Evolutionary conservation across 2,797 vertebrate species (phyloP), one percentile per base, ranked within the genome.

Genomic region (Molossus molossus): DNA sequence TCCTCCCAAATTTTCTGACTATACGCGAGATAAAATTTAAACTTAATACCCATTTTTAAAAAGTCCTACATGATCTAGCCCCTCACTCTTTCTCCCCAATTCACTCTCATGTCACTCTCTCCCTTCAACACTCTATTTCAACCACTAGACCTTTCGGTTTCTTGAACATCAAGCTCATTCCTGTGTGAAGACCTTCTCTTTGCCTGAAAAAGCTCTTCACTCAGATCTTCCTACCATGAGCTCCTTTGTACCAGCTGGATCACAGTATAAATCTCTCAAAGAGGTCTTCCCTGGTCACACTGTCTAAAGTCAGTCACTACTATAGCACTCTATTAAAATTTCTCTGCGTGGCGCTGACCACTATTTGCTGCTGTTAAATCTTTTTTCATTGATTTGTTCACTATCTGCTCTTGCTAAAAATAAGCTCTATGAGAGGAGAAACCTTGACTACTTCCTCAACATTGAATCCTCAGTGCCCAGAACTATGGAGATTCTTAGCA

Each of bases 81-180:
- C 33, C 33, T 86, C 20, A 57, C 25, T n/a, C 11, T 69, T 45
- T 55, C 15, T 77, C 53, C 25, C 9, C n/a, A 64, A 70, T 18
- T 37, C 25, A 77, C 48, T 53, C 23, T 70, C 58, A 27, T n/a
- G 9, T 77, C 67, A 72, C 45, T 82, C 18, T 62, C 40, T 13
- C 25, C 25, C 20, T 86, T 76, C 73, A 81, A 69, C 60, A 64
- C 13, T 84, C 25, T 70, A 84, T 45, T 88, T n/a, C 53, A 94
- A 58, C 4, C 40, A 69, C 21, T 1, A 83, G 25, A 83, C 14
- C 64, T 70, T 75, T 75, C 20, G 82, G n/a, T 55, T 57, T 50
- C n/a, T 64, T 48, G 50, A 65, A 80, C 17, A 85, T 90, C 40
- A 88, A 72, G 57, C 94, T 84, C 33, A 33, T 60, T 53, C 50